phyloP scores from a whole-genome alignment of 2,888 invertebrate species.

The Pyrgus malvae region DNA sequence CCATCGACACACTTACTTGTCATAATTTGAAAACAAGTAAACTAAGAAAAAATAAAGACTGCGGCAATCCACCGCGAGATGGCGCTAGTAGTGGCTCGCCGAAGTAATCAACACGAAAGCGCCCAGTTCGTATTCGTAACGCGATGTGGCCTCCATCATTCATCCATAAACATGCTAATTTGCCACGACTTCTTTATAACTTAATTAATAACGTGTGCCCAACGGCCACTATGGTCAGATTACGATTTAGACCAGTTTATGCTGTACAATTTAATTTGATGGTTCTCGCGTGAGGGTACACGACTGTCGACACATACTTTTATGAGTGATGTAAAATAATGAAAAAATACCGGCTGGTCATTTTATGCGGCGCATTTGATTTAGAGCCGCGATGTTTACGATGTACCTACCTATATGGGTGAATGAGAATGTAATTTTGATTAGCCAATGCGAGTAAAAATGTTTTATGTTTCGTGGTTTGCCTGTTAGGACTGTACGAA shows the following conservation, averaged over 20 bases:
- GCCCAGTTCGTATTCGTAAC: not conserved
- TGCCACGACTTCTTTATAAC: slow-evolving; percentile 78
- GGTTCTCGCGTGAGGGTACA: slow-evolving; percentile 63
- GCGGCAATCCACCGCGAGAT: not conserved
- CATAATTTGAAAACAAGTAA: too few species aligned
- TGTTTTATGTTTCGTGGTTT: not conserved
- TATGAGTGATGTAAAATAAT: slow-evolving; percentile 75
- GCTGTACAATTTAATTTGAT: slow-evolving; percentile 73
- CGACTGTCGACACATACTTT: slow-evolving; percentile 68
- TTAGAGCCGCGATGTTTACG: slow-evolving; percentile 58
- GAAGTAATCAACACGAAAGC: slow-evolving; percentile 37
- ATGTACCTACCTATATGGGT: slow-evolving; percentile 35
- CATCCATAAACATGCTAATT: slow-evolving; percentile 77
- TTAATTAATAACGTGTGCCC: slow-evolving; percentile 77
- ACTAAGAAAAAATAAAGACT: too few species aligned
- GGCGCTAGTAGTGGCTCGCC: not conserved
- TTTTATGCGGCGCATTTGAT: slow-evolving; percentile 64
- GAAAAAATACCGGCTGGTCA: slow-evolving; percentile 66
- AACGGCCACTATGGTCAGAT: slow-evolving; percentile 53
- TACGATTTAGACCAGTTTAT: slow-evolving; percentile 76
- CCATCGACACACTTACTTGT: too few species aligned
- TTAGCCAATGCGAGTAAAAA: slow-evolving; percentile 12
- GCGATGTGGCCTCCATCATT: slow-evolving; percentile 50
- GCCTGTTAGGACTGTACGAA: not conserved
- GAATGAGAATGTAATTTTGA: slow-evolving; percentile 17